Evolutionary conservation across 2,888 invertebrate species (phyloP), one percentile per base, ranked within the genome.

Genomic region (Cordylochernes scorpioides): DNA sequence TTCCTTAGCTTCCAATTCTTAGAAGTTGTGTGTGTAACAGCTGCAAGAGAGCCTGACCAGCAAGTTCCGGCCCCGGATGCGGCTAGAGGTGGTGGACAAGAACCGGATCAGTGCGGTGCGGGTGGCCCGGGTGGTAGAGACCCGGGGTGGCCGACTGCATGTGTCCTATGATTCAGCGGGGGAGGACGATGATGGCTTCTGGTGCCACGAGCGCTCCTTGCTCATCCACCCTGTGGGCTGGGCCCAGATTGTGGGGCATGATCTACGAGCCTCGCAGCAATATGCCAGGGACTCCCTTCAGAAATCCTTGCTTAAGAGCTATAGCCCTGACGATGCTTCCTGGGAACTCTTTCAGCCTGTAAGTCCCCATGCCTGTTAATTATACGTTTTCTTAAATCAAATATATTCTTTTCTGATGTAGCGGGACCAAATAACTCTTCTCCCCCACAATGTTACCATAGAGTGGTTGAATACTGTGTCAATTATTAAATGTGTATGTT

Each of bases 161-260:
- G 67, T 94, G 2, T 70, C 71, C 45, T 91, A 91, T 54, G 80
- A 72, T 43, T 77, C 80, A 45, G 67, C 72, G 35, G 61, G 67
- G 8, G 63, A 66, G 0, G 33, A 30, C 8, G 42, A 42, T 26
- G 52, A 52, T 51, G 61, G 84, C 3, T 91, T 94, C 52, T 94
- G 88, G 88, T 88, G 86, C 49, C 88, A 91, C 42, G 82, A 86
- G 53, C 75, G 78, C 49, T 86, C 88, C 0, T 77, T 82, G 0
- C 60, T 91, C 8, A 72, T 94, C 39, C 91, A 91, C 54, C 84
- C 82, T 1, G 77, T 86, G 2, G 86, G 88, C n/a, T 88, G 94
- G 91, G 80, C 91, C 0, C 70, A 69, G 33, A 57, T 69, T 32
- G 71, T 84, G 1, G 86, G 84, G 0, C 91, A 91, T 49, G 67